Evolutionary conservation across 1,140 invertebrate genomes (phyloP).

Genomic region (Philotrypesis tridentata): DNA sequence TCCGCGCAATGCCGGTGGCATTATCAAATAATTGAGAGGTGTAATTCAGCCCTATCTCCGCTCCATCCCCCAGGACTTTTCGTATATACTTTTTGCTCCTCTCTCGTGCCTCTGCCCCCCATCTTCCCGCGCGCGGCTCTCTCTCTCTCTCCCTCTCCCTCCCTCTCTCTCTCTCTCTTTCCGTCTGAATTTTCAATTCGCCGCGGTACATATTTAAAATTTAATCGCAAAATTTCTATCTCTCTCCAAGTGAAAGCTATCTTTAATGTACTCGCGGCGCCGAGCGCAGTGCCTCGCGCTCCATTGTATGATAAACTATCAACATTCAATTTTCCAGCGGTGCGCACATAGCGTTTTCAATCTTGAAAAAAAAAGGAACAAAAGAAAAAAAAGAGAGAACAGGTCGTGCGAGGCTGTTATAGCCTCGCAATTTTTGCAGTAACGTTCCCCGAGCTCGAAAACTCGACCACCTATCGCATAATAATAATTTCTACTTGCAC

Average conservation of each 20-base stretch:
- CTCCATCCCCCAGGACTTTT: slow-evolving; percentile 53
- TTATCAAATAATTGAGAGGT: slow-evolving; percentile 72
- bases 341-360: not conserved
- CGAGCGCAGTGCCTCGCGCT: not conserved
- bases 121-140: too few species aligned
- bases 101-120: slow-evolving; percentile 46
- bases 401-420: not conserved
- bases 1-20: slow-evolving; percentile 65
- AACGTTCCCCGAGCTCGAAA: not conserved
- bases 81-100: slow-evolving; percentile 42
- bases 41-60: slow-evolving; percentile 66
- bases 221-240: slow-evolving; percentile 1
- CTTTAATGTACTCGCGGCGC: not conserved
- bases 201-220: slow-evolving; percentile 24
- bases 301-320: not conserved
- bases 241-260: not conserved
- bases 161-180: not conserved
- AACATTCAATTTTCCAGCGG: not conserved
- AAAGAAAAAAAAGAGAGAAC: too few species aligned
- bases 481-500: slow-evolving; percentile 38
- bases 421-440: not conserved
- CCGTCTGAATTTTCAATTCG: slow-evolving; percentile 41
- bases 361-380: not conserved
- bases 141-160: too few species aligned
- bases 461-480: slow-evolving; percentile 44